Conservation (phyloP, 2,797 vertebrate species). For the Aphelocoma californica region DNA sequence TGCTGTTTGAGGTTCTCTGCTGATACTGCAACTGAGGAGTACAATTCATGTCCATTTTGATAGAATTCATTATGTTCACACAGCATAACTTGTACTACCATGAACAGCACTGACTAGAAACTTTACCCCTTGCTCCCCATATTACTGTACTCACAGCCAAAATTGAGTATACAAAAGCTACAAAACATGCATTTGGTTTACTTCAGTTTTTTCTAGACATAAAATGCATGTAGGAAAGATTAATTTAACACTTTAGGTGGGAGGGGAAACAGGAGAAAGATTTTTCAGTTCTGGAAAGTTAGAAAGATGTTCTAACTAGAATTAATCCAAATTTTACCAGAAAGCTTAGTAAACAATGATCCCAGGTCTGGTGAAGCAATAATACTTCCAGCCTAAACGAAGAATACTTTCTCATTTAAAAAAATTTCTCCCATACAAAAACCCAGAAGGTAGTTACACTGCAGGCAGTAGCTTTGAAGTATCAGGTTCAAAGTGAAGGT, state of each 20-base stretch:
- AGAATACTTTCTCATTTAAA: neutral
- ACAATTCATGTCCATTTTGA: neutral
- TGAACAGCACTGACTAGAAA: neutral
- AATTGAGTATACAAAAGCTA: neutral
- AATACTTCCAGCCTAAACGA: neutral
- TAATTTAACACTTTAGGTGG: neutral
- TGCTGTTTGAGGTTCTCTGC: neutral
- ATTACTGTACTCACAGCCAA: neutral
- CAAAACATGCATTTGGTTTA: neutral
- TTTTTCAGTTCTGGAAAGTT: neutral
- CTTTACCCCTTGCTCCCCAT: neutral
- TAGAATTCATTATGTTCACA: neutral
- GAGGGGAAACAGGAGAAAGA: neutral
- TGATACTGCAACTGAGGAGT: neutral
- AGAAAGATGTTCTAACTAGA: neutral
- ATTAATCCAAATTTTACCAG: neutral
- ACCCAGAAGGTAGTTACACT: neutral
- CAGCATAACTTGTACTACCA: neutral
- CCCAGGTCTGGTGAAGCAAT: neutral
- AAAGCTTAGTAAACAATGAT: neutral
- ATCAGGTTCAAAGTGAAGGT: neutral
- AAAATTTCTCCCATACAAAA: neutral
- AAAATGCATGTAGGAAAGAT: neutral
- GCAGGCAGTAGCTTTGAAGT: neutral
- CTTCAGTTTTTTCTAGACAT: neutral